Conservation (phyloP, 2,797 vertebrate genomes). For the Coranthus polyacanthus region DNA sequence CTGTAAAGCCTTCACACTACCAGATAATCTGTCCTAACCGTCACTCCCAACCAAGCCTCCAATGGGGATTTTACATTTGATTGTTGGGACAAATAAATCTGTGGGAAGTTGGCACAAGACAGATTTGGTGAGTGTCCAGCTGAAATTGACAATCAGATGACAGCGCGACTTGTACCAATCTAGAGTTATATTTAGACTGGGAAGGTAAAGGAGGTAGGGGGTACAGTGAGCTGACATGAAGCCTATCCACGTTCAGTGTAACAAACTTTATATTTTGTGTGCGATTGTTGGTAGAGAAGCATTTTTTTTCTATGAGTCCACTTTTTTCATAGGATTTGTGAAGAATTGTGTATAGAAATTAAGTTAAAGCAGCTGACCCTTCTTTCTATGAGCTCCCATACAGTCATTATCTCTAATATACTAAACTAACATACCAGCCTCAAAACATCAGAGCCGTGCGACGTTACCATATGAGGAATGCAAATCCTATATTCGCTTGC, state of each 20-base stretch:
- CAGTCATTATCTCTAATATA: too few relatives aligned
- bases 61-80: constrained; percentile 55
- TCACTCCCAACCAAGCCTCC: constrained; percentile 38
- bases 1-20: constrained; percentile 61
- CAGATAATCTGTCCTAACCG: constrained; percentile 62
- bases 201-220: constrained; percentile 12
- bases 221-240: constrained; percentile 18
- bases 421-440: too few relatives aligned
- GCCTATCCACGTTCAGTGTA: neutral
- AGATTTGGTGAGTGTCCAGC: constrained; percentile 29
- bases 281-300: too few relatives aligned
- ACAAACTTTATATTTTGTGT: too few relatives aligned
- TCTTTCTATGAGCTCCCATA: too few relatives aligned
- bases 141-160: constrained; percentile 42
- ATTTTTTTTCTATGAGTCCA: too few relatives aligned
- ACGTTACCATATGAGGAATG: too few relatives aligned
- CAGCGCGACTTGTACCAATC: constrained; percentile 15
- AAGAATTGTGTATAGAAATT: too few relatives aligned
- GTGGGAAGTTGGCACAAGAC: constrained; percentile 32
- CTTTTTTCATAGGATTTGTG: too few relatives aligned
- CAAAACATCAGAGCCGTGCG: too few relatives aligned
- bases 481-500: too few relatives aligned
- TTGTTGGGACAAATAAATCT: constrained; percentile 38
- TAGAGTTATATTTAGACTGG: constrained; percentile 19
- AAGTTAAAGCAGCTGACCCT: too few relatives aligned